These are phyloP conservation scores for Antheraea yamamai DNA, from an alignment of 2,888 invertebrate species.

Conservation along the genomic window DNA sequence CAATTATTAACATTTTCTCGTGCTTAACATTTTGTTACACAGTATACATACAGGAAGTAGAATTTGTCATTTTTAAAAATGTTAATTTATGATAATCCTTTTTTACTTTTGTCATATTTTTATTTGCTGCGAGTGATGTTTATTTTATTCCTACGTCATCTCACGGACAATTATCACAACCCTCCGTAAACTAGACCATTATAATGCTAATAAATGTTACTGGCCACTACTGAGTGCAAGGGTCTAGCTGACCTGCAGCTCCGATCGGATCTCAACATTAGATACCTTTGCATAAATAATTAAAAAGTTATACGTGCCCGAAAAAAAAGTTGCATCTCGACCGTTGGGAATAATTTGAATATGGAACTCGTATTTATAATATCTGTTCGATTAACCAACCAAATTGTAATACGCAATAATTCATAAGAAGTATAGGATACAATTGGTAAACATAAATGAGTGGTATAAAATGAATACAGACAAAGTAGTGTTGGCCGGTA, in stretches of 20 bases:
- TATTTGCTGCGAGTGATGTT: conserved; percentile 30
- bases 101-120: conserved; percentile 19
- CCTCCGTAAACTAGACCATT: conserved; percentile 52
- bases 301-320: conserved; percentile 29
- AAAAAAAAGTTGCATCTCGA: conserved; percentile 18
- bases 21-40: conserved; percentile 16
- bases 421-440: too few relatives aligned
- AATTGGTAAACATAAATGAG: too few relatives aligned
- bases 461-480: too few relatives aligned
- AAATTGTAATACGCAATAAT: too few relatives aligned
- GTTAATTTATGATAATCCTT: conserved; percentile 35
- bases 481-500: too few relatives aligned
- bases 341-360: conserved; percentile 11
- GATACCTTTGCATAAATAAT: conserved; percentile 74
- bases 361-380: background rate
- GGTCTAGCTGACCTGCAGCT: conserved; percentile 63
- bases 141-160: conserved; percentile 35
- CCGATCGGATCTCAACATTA: conserved; percentile 56
- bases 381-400: too few relatives aligned
- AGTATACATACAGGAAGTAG: conserved; percentile 5
- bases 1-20: background rate
- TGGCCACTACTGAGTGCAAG: conserved; percentile 41
- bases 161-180: conserved; percentile 51
- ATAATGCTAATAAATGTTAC: conserved; percentile 60
- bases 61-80: conserved; percentile 20